Percentiles rank a stretch among this genome's conserved stretches.
Evolutionary conservation across 23 tunicate genomes (phyloP).

Genomic region (Halocynthia roretzi): DNA sequence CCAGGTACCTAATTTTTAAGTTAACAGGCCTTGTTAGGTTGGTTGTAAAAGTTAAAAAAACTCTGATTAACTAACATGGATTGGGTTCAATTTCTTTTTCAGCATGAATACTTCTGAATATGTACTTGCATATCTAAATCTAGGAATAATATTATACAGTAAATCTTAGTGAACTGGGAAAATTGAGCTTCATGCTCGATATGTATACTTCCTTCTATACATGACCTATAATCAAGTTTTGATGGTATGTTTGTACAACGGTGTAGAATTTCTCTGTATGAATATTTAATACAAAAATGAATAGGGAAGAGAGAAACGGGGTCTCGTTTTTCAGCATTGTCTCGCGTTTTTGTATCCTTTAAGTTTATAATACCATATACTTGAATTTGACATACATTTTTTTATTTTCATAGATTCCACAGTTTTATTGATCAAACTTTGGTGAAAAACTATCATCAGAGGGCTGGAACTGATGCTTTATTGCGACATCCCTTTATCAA

Average conservation of each 20-base stretch:
- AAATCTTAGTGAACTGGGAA: neutral
- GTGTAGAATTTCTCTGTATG: too few species aligned
- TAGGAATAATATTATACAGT: neutral
- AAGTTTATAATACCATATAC: neutral
- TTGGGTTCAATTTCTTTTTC: too few species aligned
- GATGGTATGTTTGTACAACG: too few species aligned
- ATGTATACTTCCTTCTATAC: too few species aligned
- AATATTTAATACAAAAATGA: neutral
- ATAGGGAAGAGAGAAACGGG: neutral
- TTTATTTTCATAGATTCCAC: conserved; percentile 46
- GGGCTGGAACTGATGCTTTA: conserved; percentile 77
- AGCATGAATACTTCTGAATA: neutral
- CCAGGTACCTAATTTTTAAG: conserved; percentile 27
- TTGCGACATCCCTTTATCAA: conserved; percentile 86
- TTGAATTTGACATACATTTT: neutral
- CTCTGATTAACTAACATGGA: too few species aligned
- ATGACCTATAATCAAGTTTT: too few species aligned
- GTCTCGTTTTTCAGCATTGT: neutral
- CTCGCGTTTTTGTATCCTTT: neutral
- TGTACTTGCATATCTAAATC: neutral
- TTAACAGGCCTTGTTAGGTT: neutral
- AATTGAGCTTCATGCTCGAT: too few species aligned
- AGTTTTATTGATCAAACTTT: conserved; percentile 90
- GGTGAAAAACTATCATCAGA: conserved; percentile 89
- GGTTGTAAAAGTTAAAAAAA: neutral